Evolutionary conservation across 2,888 invertebrate species (phyloP), one percentile per base, ranked within the genome.

Genomic region (Cataglyphis altisquamis): DNA sequence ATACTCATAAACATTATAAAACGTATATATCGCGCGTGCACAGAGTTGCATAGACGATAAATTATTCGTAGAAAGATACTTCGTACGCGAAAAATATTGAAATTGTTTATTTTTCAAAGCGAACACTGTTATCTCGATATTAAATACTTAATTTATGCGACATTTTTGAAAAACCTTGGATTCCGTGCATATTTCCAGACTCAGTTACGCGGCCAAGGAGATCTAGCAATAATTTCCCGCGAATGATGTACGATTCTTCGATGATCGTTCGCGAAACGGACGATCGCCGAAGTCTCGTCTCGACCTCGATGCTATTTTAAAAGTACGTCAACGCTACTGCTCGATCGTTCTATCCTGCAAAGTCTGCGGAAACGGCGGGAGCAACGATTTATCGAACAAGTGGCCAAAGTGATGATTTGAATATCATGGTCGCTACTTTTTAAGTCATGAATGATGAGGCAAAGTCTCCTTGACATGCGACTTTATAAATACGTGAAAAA

Each of bases 221-320:
- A 73, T 57, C 48, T 21, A 21, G 29, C 75, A 41, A 66, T 60
- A 78, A 67, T 68, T 67, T 64, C 32, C 15, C 62, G 82, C 29
- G 64, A 78, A 64, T 32, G 45, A 83, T 70, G 48, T 10, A 63
- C 41, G 45, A 60, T 18, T 77, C 45, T n/a, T 25, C 84, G 78
- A 68, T 75, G 52, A 68, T 41, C 82, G 73, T 80, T 21, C 82
- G 68, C 78, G 70, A 32, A 83, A 82, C 74, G 52, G 62, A 84
- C 57, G 55, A 68, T 29, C 64, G 85, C 66, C 83, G 81, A 74
- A 73, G 57, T 68, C 55, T 82, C 82, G 72, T 82, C 66, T 55
- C 88, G 91, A 89, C 92, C 92, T 92, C 91, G 91, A 84, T 89
- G 91, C 92, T 92, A 92, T 92, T 92, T 92, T 92, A 88, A 90